Evolutionary conservation across 2,888 invertebrate species (phyloP).

Genomic region (Cryptophagus acutangulus): DNA sequence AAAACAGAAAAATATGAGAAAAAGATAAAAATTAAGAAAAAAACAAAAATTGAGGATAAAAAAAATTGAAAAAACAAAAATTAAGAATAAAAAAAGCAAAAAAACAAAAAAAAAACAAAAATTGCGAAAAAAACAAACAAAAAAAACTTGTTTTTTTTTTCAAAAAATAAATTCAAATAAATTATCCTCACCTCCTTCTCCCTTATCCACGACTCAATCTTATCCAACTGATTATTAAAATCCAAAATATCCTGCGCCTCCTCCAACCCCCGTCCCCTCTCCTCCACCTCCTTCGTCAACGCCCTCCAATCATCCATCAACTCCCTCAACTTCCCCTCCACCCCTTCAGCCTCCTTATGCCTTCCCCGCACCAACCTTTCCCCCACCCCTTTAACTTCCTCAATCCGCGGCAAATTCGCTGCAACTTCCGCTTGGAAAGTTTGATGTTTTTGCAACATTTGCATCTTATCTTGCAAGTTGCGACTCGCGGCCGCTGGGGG

Average conservation of each 20-base stretch:
- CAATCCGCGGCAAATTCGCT: constrained; percentile 80
- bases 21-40: too few species aligned
- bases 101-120: too few species aligned
- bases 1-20: too few species aligned
- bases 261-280: constrained; percentile 62
- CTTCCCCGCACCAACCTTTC: constrained; percentile 64
- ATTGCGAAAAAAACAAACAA: too few species aligned
- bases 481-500: constrained; percentile 59
- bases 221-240: constrained; percentile 93
- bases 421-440: constrained; percentile 90
- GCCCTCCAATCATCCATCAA: constrained; percentile 71
- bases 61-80: too few species aligned
- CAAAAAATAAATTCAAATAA: too few species aligned
- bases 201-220: constrained; percentile 94
- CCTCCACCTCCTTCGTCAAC: constrained; percentile 60
- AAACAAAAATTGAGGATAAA: too few species aligned
- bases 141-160: too few species aligned
- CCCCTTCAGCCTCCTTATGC: constrained; percentile 66
- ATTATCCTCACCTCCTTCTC: constrained; percentile 94
- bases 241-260: constrained; percentile 96
- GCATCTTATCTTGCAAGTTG: constrained; percentile 86
- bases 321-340: constrained; percentile 63
- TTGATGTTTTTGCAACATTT: constrained; percentile 90
- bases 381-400: constrained; percentile 72
- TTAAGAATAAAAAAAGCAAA: too few species aligned